Evolutionary conservation across 2,888 invertebrate species (phyloP), one percentile per base, ranked within the genome.

Genomic region (Lathronympha strigana): DNA sequence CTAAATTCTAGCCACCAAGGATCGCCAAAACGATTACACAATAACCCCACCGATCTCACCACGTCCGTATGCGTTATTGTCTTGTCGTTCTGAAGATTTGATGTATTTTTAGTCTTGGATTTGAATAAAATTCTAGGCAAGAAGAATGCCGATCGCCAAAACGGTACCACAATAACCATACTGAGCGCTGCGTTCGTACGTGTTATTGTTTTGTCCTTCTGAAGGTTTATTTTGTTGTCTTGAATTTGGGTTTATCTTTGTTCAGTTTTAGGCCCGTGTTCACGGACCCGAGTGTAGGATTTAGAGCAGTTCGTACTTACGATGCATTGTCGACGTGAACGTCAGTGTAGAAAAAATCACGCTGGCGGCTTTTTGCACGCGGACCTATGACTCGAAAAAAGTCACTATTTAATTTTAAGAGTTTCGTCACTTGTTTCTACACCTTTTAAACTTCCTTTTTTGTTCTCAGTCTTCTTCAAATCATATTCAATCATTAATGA

Each of bases 151-250:
- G 67, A 72, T 77, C 77, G 77, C 71, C 78, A 77, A 76, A 77
- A 77, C 75, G 75, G 72, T 72, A 74, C 72, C 68, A 75, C 77
- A 76, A 77, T 78, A 76, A 78, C 72, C 43, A 67, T 60, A 67
- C 76, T 67, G 63, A 64, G 66, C 67, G 55, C 51, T 40, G 61
- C 58, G 60, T 63, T 61, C 68, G 72, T 73, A 72, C 72, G 71
- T 58, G 75, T 78, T 76, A 79, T 79, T 77, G 77, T 78, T 64
- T 76, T 73, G 36, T 76, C 76, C 76, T 79, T 77, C 58, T 77
- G 77, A 73, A 73, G 75, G 69, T 78, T 70, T 74, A 72, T 69
- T 64, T 61, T 72, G 71, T 69, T 72, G 69, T 73, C 70, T 69
- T n/a, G 21, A n/a, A 36, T 53, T 53, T 38, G 21, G 19, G 53